Percentiles rank a stretch among this genome's conserved stretches.
Conservation (phyloP, 2,113 vertebrate species). For the Callionymus lyra region DNA sequence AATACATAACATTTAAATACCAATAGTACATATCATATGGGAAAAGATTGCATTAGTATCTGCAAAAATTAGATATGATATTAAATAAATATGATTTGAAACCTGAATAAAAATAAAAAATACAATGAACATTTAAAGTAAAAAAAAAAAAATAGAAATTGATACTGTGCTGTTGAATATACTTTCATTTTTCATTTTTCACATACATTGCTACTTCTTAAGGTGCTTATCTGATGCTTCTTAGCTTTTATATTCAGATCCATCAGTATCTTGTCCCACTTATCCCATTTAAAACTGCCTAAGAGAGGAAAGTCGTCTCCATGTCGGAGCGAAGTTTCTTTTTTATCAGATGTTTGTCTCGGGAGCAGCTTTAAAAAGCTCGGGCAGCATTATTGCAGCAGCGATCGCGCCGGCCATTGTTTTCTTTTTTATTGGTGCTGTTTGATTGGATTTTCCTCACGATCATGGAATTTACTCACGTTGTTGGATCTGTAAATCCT, state of each 20-base stretch:
- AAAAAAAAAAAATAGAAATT: too few relatives aligned
- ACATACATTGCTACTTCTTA: too few relatives aligned
- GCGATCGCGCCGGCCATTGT: conserved; percentile 51
- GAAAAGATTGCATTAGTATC: too few relatives aligned
- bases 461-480: conserved; percentile 47
- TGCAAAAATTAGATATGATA: too few relatives aligned
- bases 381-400: conserved; percentile 53
- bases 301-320: conserved; percentile 67
- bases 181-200: too few relatives aligned
- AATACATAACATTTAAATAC: too few relatives aligned
- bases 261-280: conserved; percentile 69
- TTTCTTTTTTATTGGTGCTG: conserved; percentile 57
- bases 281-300: conserved; percentile 70
- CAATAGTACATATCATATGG: too few relatives aligned
- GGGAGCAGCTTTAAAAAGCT: conserved; percentile 55
- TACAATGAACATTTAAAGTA: too few relatives aligned
- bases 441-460: conserved; percentile 57
- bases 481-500: conserved; percentile 31
- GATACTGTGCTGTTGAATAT: too few relatives aligned
- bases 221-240: conserved; percentile 51
- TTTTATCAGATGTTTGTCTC: conserved; percentile 67
- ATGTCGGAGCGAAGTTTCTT: conserved; percentile 56
- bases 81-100: too few relatives aligned
- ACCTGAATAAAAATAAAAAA: too few relatives aligned
- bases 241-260: conserved; percentile 59